Conservation (phyloP, 2,797 vertebrate genomes). For the Hyperoplus immaculatus region DNA sequence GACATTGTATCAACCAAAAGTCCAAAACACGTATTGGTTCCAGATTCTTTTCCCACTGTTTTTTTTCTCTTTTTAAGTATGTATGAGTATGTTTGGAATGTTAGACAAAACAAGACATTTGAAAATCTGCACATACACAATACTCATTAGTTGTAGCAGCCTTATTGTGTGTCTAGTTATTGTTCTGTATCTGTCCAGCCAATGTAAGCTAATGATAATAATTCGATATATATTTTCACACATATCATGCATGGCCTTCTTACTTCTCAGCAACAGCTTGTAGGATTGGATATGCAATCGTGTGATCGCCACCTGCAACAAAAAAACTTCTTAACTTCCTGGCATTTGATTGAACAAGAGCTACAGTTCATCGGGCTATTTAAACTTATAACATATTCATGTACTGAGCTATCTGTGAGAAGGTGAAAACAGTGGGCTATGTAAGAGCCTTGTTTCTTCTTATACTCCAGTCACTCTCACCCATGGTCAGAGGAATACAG, state of each 20-base stretch:
- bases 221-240: too few relatives aligned
- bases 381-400: constrained; percentile 9
- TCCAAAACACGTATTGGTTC: background rate
- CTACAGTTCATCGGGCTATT: background rate
- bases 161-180: too few relatives aligned
- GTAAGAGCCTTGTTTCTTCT: fast-evolving
- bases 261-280: constrained; percentile 92
- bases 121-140: background rate
- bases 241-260: constrained; percentile 53
- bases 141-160: background rate
- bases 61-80: background rate
- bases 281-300: constrained; percentile 94
- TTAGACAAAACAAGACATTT: background rate
- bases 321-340: constrained; percentile 10
- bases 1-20: background rate
- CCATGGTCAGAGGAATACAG: constrained; percentile 93
- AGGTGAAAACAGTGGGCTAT: background rate
- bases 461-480: constrained; percentile 76
- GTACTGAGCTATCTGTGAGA: background rate
- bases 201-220: background rate
- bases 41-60: background rate
- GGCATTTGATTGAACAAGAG: constrained; percentile 14
- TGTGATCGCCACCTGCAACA: constrained; percentile 93
- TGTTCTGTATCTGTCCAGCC: background rate
- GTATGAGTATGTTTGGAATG: background rate